Percentiles rank a stretch among this genome's conserved stretches.
Conservation (phyloP, 2,888 invertebrate species). For the Asteroscopus sphinx region DNA sequence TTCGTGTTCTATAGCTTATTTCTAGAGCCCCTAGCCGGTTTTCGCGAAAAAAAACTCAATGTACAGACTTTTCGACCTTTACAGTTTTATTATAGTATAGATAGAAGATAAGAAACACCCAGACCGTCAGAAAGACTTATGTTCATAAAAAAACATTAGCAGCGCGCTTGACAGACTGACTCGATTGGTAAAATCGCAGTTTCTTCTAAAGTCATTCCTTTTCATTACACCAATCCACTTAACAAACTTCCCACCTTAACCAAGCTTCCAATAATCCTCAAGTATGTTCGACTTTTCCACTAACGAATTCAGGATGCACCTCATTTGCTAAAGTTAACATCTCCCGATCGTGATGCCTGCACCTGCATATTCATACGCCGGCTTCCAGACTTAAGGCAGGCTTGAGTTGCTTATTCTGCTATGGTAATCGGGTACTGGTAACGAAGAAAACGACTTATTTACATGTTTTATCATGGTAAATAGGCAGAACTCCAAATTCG, state of each 20-base stretch:
- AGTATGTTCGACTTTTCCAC: slow-evolving; percentile 46
- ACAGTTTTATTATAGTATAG: no score
- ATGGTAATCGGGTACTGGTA: slow-evolving; percentile 38
- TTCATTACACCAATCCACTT: background rate
- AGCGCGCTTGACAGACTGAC: no score
- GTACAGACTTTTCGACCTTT: no score
- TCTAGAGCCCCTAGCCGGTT: no score
- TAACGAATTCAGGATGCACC: slow-evolving; percentile 60
- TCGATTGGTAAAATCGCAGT: no score
- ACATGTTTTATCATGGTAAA: slow-evolving; percentile 18
- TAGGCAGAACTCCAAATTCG: slow-evolving; percentile 17
- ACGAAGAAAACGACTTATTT: slow-evolving; percentile 32
- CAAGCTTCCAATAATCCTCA: slow-evolving; percentile 14
- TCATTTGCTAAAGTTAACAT: slow-evolving; percentile 59
- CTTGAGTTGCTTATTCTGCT: slow-evolving; percentile 32
- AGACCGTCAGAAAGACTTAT: no score
- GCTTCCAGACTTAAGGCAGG: slow-evolving; percentile 44
- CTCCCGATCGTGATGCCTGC: slow-evolving; percentile 50
- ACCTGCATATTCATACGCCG: slow-evolving; percentile 64
- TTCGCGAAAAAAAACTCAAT: no score
- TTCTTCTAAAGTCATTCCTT: no score
- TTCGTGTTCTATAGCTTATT: no score
- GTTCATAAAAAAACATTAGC: no score
- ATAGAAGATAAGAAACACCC: no score
- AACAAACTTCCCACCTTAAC: slow-evolving; percentile 3